A percentile compares a stretch with the other conserved stretches of the same genome.
Conservation (phyloP, 2,113 vertebrate genomes). For the Pagrus major region DNA sequence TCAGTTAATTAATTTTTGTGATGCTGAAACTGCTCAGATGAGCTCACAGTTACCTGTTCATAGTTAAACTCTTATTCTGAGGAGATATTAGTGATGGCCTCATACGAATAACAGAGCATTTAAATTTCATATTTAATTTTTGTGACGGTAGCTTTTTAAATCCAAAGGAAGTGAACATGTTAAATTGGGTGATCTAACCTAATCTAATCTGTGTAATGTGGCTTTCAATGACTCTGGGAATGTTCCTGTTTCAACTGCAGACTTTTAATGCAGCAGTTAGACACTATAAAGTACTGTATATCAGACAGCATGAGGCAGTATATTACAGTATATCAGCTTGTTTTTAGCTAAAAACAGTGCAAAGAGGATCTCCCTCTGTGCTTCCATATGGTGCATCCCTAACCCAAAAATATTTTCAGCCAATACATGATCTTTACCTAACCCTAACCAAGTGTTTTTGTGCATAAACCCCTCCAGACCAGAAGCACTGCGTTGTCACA, state of each 20-base stretch:
- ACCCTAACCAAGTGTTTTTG: too few relatives aligned
- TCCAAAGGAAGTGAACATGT: background rate
- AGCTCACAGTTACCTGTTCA: background rate
- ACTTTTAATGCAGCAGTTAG: background rate
- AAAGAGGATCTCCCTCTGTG: background rate
- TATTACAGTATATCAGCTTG: background rate
- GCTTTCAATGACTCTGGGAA: background rate
- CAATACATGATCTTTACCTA: too few relatives aligned
- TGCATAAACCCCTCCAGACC: too few relatives aligned
- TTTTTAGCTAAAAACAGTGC: background rate
- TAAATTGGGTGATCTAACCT: conserved; percentile 12
- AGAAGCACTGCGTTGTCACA: too few relatives aligned
- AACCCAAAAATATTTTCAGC: too few relatives aligned
- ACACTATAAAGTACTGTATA: background rate
- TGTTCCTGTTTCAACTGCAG: background rate
- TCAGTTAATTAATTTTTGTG: conserved; percentile 14
- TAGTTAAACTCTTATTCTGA: background rate
- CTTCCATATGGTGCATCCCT: too few relatives aligned
- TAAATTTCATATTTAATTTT: background rate
- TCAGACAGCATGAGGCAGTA: background rate
- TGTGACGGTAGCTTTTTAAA: background rate
- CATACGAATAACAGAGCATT: conserved; percentile 13
- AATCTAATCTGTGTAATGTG: background rate
- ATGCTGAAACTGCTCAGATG: conserved; percentile 8
- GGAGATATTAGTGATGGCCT: conserved; percentile 11